phyloP scores from a whole-genome alignment of 2,797 vertebrate genomes.

The Lacerta bilineata region DNA sequence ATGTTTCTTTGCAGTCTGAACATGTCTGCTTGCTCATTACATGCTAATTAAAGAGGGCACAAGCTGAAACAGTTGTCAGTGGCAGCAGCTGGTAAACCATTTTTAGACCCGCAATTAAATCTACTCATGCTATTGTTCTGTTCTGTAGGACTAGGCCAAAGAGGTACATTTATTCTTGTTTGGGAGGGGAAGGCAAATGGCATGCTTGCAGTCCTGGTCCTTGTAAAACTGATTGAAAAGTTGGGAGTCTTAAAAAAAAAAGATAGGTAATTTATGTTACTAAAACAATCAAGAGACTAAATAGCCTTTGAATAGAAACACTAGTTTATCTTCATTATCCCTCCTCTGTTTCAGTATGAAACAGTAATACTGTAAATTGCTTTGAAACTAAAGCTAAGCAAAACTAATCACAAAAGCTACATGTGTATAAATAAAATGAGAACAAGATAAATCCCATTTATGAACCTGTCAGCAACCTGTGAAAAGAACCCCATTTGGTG shows the following conservation, averaged over 20 bases:
- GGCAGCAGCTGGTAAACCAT: conserved; percentile 58
- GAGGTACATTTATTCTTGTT: conserved; percentile 39
- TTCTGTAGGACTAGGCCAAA: conserved; percentile 35
- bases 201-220: conserved; percentile 13
- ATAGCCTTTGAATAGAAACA: conserved; percentile 60
- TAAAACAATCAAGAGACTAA: conserved; percentile 60
- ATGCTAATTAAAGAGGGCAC: conserved; percentile 65
- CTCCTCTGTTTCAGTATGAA: conserved; percentile 58
- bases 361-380: conserved; percentile 41
- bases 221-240: conserved; percentile 61
- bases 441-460: conserved; percentile 30
- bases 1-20: conserved; percentile 40
- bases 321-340: conserved; percentile 61
- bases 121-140: conserved; percentile 61
- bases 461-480: too few species aligned
- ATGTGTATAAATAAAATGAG: conserved; percentile 52
- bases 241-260: conserved; percentile 16
- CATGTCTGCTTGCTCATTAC: conserved; percentile 60
- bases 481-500: too few species aligned
- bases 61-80: conserved; percentile 59
- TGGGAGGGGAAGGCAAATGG: neutral
- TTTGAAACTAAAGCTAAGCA: conserved; percentile 57
- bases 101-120: conserved; percentile 66
- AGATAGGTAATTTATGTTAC: conserved; percentile 63
- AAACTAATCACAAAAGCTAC: conserved; percentile 57